Percentiles rank a stretch among this genome's conserved stretches.
These are phyloP conservation scores for Heliopora coerulea DNA, from an alignment of 92 coral and sea anemone species.

Conservation along the genomic window DNA sequence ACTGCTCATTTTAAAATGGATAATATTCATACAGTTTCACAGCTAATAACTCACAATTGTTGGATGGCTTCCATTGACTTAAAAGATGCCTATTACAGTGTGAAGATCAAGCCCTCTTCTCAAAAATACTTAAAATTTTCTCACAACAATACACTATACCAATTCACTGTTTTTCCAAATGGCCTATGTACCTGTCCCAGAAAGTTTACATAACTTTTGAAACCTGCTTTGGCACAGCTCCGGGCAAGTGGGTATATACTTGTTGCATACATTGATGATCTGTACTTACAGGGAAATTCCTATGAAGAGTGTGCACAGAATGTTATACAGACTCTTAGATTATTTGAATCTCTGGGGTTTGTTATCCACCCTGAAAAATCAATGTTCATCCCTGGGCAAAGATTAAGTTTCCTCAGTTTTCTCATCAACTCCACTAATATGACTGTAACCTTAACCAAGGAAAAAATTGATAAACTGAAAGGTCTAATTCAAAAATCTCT, in stretches of 20 bases:
- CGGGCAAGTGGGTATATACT: constrained; percentile 17
- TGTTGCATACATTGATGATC: constrained; percentile 16
- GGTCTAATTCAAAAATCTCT: background rate
- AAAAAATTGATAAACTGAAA: background rate
- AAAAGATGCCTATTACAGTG: constrained; percentile 69
- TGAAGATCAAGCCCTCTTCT: constrained; percentile 47
- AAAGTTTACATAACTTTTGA: constrained; percentile 12
- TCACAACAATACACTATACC: constrained; percentile 55
- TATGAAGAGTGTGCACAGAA: constrained; percentile 2
- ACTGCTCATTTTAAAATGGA: constrained; percentile 51
- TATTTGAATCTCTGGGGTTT: constrained; percentile 18
- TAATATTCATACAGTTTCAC: constrained; percentile 45
- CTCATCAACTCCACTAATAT: background rate
- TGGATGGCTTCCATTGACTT: constrained; percentile 66
- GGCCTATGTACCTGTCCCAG: constrained; percentile 41
- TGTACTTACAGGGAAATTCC: background rate
- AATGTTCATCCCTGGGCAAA: constrained; percentile 37
- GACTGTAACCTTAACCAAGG: constrained; percentile 6
- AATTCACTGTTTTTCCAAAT: constrained; percentile 55
- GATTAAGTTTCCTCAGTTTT: constrained; percentile 10
- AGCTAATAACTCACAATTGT: constrained; percentile 43
- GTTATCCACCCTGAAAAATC: constrained; percentile 32
- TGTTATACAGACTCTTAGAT: background rate
- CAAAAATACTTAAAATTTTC: constrained; percentile 54
- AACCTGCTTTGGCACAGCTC: constrained; percentile 17